These are phyloP conservation scores for Lucilia sericata DNA, from an alignment of 1,140 invertebrate species.

Conservation along the genomic window DNA sequence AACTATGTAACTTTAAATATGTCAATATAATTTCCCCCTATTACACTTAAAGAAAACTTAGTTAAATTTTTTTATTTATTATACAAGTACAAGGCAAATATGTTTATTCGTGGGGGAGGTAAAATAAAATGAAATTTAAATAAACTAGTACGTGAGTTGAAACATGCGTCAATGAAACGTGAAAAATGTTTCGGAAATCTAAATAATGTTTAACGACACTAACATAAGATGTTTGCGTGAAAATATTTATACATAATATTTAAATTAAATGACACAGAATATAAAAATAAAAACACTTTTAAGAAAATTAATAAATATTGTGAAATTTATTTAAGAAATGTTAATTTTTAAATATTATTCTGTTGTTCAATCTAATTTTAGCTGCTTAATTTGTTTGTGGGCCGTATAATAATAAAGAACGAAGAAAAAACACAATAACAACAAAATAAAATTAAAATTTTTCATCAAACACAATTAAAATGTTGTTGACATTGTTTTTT, in stretches of 20 bases:
- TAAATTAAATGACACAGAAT: background rate
- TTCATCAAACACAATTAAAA: conserved; percentile 40
- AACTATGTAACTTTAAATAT: too few relatives aligned
- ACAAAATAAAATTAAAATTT: background rate
- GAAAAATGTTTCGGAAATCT: background rate
- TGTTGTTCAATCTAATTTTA: background rate
- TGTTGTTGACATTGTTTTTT: conserved; percentile 33
- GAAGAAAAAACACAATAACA: background rate
- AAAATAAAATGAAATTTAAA: background rate
- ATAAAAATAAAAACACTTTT: background rate
- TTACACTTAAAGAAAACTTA: background rate
- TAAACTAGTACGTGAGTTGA: background rate
- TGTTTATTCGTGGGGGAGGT: too few relatives aligned
- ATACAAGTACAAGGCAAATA: too few relatives aligned
- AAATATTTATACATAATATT: background rate
- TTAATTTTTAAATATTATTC: too few relatives aligned
- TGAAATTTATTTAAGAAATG: background rate
- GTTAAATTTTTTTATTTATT: background rate
- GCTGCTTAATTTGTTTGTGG: background rate
- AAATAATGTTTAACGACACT: background rate
- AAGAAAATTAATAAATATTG: background rate
- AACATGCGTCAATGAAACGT: background rate
- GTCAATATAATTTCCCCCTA: too few relatives aligned
- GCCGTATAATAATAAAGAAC: background rate
- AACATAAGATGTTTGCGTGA: background rate